Conservation (phyloP, 2,888 invertebrate genomes). For the Pocota personata region DNA sequence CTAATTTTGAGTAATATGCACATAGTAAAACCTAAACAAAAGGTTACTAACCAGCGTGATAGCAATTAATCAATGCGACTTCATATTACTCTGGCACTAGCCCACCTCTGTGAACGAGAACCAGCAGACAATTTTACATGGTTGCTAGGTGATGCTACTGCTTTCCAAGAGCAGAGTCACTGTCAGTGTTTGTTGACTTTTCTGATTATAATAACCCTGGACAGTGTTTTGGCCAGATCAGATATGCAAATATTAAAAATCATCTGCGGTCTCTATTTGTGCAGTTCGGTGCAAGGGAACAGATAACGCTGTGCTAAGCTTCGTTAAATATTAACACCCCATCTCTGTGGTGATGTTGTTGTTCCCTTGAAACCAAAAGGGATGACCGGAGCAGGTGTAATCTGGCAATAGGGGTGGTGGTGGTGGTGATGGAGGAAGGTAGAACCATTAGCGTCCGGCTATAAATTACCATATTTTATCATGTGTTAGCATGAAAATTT, state of each 20-base stretch:
- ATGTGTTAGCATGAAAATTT: constrained; percentile 75
- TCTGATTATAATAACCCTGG: constrained; percentile 2
- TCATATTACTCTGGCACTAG: no score
- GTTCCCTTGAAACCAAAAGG: background rate
- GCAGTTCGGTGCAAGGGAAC: constrained; percentile 32
- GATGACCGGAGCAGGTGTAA: constrained; percentile 7
- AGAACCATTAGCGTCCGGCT: constrained; percentile 70
- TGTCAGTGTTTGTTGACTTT: background rate
- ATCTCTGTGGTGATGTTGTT: constrained; percentile 8
- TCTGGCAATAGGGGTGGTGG: background rate
- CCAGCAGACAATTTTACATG: no score
- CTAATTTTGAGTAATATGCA: no score
- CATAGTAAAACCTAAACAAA: no score
- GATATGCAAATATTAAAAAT: constrained; percentile 43
- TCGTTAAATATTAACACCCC: constrained; percentile 67
- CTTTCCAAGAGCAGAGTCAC: background rate
- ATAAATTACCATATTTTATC: constrained; percentile 75
- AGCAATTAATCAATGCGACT: no score
- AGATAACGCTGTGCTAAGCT: constrained; percentile 50
- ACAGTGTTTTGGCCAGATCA: constrained; percentile 19
- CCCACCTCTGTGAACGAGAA: no score
- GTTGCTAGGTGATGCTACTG: background rate
- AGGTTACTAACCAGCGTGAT: no score
- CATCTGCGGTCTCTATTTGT: constrained; percentile 25
- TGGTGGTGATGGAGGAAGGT: constrained; percentile 6